phyloP scores from a whole-genome alignment of 2,113 vertebrate species.

The Pavo muticus region DNA sequence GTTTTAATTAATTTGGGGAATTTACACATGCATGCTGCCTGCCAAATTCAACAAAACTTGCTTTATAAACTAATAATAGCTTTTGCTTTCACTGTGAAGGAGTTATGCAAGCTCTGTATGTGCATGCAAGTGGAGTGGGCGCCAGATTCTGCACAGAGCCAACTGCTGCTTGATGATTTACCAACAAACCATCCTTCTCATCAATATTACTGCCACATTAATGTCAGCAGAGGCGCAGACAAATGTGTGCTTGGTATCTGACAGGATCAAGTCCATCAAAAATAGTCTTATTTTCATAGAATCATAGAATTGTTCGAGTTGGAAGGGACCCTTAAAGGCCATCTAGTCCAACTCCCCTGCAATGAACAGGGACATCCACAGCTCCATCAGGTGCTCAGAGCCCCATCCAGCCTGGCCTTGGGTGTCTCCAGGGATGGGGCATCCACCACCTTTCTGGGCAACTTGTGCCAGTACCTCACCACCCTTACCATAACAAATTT shows the following conservation, averaged over 20 bases:
- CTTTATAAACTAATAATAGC: conserved; percentile 73
- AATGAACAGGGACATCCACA: too few species aligned
- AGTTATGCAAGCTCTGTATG: conserved; percentile 56
- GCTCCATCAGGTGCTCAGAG: too few species aligned
- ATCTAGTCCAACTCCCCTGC: too few species aligned
- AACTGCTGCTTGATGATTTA: background rate
- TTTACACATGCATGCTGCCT: conserved; percentile 33
- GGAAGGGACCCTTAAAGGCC: too few species aligned
- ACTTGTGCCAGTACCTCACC: too few species aligned
- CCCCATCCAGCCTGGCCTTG: too few species aligned
- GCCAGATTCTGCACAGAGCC: background rate
- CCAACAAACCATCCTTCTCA: background rate
- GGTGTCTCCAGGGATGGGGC: too few species aligned
- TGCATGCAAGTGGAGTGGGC: conserved; percentile 1
- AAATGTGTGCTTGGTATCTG: background rate
- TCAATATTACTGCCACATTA: background rate
- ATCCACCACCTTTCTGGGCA: too few species aligned
- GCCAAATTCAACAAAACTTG: conserved; percentile 62
- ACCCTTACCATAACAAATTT: too few species aligned
- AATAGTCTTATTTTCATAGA: background rate
- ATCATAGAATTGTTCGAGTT: too few species aligned
- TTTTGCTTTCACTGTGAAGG: conserved; percentile 50
- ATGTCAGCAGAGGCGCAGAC: background rate
- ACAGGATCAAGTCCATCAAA: background rate
- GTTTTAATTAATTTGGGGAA: conserved; percentile 74